Base-by-base conservation (phyloP, 1,140 invertebrate genomes). In the Chelonus insularis region DNA sequence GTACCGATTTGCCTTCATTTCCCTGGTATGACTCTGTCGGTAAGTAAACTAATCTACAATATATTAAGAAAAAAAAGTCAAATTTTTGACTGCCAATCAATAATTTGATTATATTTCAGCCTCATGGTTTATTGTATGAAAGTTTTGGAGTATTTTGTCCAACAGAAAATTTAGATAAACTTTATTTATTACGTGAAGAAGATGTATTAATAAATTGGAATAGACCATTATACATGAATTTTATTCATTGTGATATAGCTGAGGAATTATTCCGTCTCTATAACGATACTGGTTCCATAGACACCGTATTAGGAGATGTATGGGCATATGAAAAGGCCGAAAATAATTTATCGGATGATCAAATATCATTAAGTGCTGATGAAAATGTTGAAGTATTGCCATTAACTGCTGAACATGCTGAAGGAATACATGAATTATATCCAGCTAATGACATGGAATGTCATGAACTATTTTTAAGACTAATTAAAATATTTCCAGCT, bases 401-500 rank as follows among this genome's bases (percentile, higher is more conserved):
- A 67, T 79, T 93, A 60, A 86, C 85, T 67, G 84, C 86, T 18
- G 89, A 92, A 69, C 86, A 92, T 75, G 91, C 90, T 72, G 85
- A 88, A 73, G 87, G 86, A 43, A 92, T 93, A 63, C 89, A 93
- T 81, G 89, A 91, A 68, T 76, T 92, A 59, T 92, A 93, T 82
- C 91, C 91, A 43, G 91, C 91, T 57, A 92, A 91, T 73, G 89
- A 92, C 72, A 91, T 92, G 84, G 91, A 93, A 73, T 89, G 88
- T 65, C 86, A 91, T 23, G 88, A 91, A 71, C 82, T 92, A 18
- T 93, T 93, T 75, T 87, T 91, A 63, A 89, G 89, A 75, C 83
- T 92, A 23, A 89, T 92, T 39, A 83, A 84, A 45, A 86, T 85
- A 65, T 79, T 92, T 54, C 89, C 90, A 7, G 90, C 90, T 9